Evolutionary conservation across 2,888 invertebrate species (phyloP).

Genomic region (Eristalis intricaria): DNA sequence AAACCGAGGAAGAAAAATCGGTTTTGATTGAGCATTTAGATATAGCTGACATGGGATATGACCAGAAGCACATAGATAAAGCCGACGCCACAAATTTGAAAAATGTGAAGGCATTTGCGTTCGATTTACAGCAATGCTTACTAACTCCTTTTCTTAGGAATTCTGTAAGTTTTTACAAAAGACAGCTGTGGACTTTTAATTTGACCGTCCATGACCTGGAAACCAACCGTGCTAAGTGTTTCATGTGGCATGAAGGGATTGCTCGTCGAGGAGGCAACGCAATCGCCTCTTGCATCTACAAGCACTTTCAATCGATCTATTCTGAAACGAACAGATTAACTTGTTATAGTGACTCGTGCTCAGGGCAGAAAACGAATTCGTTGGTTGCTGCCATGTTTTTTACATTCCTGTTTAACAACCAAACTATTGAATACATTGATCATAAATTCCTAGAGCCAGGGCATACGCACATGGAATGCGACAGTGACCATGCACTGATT

Average conservation of each 20-base stretch:
- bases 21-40: slow-evolving; percentile 4
- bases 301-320: slow-evolving; percentile 30
- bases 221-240: slow-evolving; percentile 19
- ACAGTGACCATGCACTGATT: no score
- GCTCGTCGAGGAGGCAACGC: slow-evolving; percentile 66
- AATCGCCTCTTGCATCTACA: slow-evolving; percentile 55
- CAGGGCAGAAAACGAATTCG: slow-evolving; percentile 61
- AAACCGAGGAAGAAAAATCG: no score
- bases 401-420: no score
- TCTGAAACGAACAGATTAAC: no score
- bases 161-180: background rate
- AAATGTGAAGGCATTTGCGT: background rate
- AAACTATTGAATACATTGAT: slow-evolving; percentile 21
- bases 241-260: slow-evolving; percentile 70
- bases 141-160: no score
- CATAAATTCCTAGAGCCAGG: no score
- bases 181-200: background rate
- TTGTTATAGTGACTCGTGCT: slow-evolving; percentile 63
- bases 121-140: background rate
- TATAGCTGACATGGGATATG: slow-evolving; percentile 1
- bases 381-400: slow-evolving; percentile 51
- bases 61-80: background rate
- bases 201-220: background rate
- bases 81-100: slow-evolving; percentile 4
- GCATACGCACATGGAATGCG: no score